Conservation (phyloP, 2,113 vertebrate species). For the Potamarius usumacintae region DNA sequence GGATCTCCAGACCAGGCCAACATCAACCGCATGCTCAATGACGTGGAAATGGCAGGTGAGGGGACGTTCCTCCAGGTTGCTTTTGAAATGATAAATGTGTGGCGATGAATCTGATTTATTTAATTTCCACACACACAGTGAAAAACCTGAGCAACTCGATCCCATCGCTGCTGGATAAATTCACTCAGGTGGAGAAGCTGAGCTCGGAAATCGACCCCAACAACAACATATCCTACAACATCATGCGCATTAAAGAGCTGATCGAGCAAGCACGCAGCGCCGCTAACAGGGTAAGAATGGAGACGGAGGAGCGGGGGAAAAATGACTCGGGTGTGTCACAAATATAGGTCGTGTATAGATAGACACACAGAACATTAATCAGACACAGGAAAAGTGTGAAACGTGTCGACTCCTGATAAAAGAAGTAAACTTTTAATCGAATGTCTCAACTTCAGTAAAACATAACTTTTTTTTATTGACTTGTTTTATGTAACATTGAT, state of each 20-base stretch:
- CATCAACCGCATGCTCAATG: conserved; percentile 58
- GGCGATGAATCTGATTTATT: neutral
- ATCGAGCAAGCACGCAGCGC: conserved; percentile 91
- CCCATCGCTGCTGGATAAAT: conserved; percentile 78
- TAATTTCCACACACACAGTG: conserved; percentile 68
- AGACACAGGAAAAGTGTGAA: neutral
- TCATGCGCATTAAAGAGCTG: conserved; percentile 88
- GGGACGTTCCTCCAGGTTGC: neutral
- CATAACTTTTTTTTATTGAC: too few species aligned
- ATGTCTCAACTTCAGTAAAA: neutral
- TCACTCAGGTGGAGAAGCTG: conserved; percentile 83
- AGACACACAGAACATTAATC: too few species aligned
- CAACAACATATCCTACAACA: conserved; percentile 85
- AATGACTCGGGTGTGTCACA: neutral
- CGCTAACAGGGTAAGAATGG: conserved; percentile 82
- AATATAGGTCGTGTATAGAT: neutral
- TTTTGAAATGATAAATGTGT: neutral
- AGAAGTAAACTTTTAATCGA: neutral
- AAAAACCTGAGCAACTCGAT: conserved; percentile 82
- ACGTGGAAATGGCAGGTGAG: conserved; percentile 69
- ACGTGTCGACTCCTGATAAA: neutral
- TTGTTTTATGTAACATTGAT: too few species aligned
- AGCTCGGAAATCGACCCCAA: conserved; percentile 77
- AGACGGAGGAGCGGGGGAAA: too few species aligned
- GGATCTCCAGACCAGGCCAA: conserved; percentile 56